Percentiles rank a stretch among this genome's conserved stretches.
Conservation (phyloP, 2,888 invertebrate genomes). For the Lamproptera curius region DNA sequence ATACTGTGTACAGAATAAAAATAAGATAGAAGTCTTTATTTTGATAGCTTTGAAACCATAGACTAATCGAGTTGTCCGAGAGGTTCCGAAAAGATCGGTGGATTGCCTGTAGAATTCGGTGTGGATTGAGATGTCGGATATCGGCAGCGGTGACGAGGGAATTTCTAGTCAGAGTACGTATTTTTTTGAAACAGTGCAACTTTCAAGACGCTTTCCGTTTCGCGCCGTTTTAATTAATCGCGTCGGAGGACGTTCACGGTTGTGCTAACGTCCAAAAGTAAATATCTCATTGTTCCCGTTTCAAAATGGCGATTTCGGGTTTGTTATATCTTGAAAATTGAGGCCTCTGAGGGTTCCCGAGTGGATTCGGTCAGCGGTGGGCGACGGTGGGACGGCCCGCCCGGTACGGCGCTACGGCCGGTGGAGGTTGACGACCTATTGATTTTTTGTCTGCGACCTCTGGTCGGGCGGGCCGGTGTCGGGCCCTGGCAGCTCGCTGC, state of each 20-base stretch:
- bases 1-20: not conserved
- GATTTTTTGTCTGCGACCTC: conserved; percentile 77
- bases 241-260: conserved; percentile 44
- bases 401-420: conserved; percentile 60
- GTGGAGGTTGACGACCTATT: conserved; percentile 74
- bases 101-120: conserved; percentile 72
- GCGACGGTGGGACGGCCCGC: conserved; percentile 51
- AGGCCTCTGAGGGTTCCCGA: conserved; percentile 32
- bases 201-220: conserved; percentile 37
- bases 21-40: conserved; percentile 52
- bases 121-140: conserved; percentile 85
- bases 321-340: conserved; percentile 38
- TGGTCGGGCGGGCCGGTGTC: conserved; percentile 60
- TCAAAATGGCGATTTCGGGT: conserved; percentile 76
- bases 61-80: conserved; percentile 60
- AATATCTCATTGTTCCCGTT: conserved; percentile 77
- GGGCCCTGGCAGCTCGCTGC: conserved; percentile 33
- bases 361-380: conserved; percentile 32
- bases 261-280: conserved; percentile 64
- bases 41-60: conserved; percentile 64
- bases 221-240: conserved; percentile 46
- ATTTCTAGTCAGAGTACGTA: conserved; percentile 88
- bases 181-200: conserved; percentile 50
- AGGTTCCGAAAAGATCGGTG: conserved; percentile 68
- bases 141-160: conserved; percentile 89